Base-by-base conservation (phyloP, 2,888 invertebrate genomes). In the Acronicta alni region DNA sequence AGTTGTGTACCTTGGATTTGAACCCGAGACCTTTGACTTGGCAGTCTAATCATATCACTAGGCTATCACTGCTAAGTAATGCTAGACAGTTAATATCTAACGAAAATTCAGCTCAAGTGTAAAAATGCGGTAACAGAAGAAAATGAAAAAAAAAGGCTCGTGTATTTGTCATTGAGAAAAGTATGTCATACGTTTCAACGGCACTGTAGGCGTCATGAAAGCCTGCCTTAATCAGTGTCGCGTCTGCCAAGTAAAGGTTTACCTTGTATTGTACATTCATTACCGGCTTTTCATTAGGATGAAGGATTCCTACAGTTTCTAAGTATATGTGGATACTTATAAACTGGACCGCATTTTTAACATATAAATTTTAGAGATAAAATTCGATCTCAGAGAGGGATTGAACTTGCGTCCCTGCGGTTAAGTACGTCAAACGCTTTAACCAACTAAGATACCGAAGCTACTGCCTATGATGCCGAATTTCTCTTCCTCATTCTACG, bases 161-260 rank as follows among this genome's bases (percentile, higher is more conserved):
- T 39, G 64, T 73, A 63, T 77, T 62, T 61, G 67, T 73, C 59
- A 43, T 15, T 63, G 57, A 62, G 49, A 77, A 89, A 90, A 88
- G 85, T 89, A 70, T 90, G 91, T 89, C 91, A 89, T 85, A 72
- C 82, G 80, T 84, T 86, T 84, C 83, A 80, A 73, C 66, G 74
- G 54, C 56, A 70, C 76, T 75, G 74, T 65, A 69, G 68, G 55
- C 63, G 67, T 67, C 74, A 83, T 85, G 80, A 88, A 87, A 86
- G 84, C 86, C 75, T 72, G 66, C 65, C 61, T 82, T 87, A 87
- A 88, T 89, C 89, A 88, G 74, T 55, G 77, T 62, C 65, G 60
- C 53, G 65, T 69, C 71, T 63, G 73, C 69, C 68, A 65, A 63
- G 57, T 56, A 58, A 60, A 57, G 39, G 54, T 51, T 60, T 69